A percentile compares a stretch with the other conserved stretches of the same genome.
Evolutionary conservation across 1,140 invertebrate genomes (phyloP).

Genomic region (Periplaneta americana): DNA sequence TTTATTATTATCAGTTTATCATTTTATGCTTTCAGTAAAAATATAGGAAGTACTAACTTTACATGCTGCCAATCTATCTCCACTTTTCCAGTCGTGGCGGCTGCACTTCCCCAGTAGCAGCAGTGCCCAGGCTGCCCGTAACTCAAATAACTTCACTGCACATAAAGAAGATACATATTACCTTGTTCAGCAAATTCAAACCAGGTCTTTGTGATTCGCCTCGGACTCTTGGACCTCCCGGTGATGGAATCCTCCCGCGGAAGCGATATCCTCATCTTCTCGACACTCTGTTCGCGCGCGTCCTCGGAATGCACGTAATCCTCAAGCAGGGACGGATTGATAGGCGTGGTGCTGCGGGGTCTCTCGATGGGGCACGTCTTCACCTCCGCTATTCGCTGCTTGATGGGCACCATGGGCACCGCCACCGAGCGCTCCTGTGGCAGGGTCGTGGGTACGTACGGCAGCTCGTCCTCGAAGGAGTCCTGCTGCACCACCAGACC

Average conservation of each 20-base stretch:
- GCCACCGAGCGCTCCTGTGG: constrained; percentile 75
- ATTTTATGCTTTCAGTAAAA: too few relatives aligned
- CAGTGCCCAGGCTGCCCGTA: too few relatives aligned
- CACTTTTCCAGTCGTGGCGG: too few relatives aligned
- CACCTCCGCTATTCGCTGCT: constrained; percentile 60
- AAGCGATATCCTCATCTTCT: constrained; percentile 63
- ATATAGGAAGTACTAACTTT: too few relatives aligned
- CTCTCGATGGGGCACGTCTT: constrained; percentile 78
- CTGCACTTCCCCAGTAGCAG: too few relatives aligned
- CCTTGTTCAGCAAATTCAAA: constrained; percentile 52
- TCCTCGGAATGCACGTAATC: constrained; percentile 49
- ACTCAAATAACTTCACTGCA: too few relatives aligned
- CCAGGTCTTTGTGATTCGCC: constrained; percentile 36
- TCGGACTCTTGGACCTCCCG: constrained; percentile 14
- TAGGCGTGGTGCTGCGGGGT: constrained; percentile 77
- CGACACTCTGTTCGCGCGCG: constrained; percentile 36
- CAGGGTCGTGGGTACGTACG: constrained; percentile 79
- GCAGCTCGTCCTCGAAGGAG: constrained; percentile 81
- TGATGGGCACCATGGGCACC: constrained; percentile 72
- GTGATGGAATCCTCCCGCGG: constrained; percentile 49
- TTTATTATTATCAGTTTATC: too few relatives aligned
- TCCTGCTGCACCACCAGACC: constrained; percentile 72
- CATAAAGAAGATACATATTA: too few relatives aligned
- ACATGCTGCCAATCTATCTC: too few relatives aligned
- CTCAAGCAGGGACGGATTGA: constrained; percentile 70